A percentile compares a stretch with the other conserved stretches of the same genome.
These are phyloP conservation scores for Andrena minutula DNA, from an alignment of 2,888 invertebrate species.

Conservation along the genomic window DNA sequence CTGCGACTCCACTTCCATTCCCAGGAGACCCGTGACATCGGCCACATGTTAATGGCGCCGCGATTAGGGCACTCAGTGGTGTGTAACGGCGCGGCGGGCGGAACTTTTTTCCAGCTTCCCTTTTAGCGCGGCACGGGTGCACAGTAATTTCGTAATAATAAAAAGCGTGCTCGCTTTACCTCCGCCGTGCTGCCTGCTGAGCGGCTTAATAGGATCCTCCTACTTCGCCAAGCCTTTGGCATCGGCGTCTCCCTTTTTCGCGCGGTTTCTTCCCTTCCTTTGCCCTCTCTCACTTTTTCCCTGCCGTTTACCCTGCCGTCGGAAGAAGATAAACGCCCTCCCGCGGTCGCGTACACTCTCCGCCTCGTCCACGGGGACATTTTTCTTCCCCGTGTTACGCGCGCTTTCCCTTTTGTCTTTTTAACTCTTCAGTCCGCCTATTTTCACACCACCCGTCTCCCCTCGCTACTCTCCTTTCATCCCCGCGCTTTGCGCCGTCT, in stretches of 20 bases:
- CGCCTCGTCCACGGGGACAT: slow-evolving; percentile 47
- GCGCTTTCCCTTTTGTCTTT: slow-evolving; percentile 61
- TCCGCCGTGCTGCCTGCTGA: slow-evolving; percentile 75
- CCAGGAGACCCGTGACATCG: slow-evolving; percentile 36
- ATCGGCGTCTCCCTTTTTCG: slow-evolving; percentile 63
- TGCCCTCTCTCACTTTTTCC: slow-evolving; percentile 62
- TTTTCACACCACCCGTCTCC: slow-evolving; percentile 33
- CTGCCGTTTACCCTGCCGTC: slow-evolving; percentile 62
- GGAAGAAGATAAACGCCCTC: slow-evolving; percentile 59
- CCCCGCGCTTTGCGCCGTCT: slow-evolving; percentile 9
- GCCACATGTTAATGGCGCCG: slow-evolving; percentile 61
- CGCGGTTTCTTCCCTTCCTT: slow-evolving; percentile 60
- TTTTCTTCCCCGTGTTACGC: slow-evolving; percentile 52
- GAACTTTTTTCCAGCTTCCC: slow-evolving; percentile 62
- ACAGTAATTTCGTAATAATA: slow-evolving; percentile 79
- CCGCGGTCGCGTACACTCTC: slow-evolving; percentile 46
- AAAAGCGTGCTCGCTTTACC: slow-evolving; percentile 77
- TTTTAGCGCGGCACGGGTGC: slow-evolving; percentile 70
- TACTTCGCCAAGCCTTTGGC: slow-evolving; percentile 71
- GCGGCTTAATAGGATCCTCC: slow-evolving; percentile 79
- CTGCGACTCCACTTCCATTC: neutral
- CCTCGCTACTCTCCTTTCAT: neutral
- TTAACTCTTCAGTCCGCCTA: slow-evolving; percentile 57
- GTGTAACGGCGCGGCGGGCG: slow-evolving; percentile 58
- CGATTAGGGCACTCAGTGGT: slow-evolving; percentile 72